phyloP scores from a whole-genome alignment of 2,888 invertebrate genomes.

The Anagyrus pseudococci region DNA sequence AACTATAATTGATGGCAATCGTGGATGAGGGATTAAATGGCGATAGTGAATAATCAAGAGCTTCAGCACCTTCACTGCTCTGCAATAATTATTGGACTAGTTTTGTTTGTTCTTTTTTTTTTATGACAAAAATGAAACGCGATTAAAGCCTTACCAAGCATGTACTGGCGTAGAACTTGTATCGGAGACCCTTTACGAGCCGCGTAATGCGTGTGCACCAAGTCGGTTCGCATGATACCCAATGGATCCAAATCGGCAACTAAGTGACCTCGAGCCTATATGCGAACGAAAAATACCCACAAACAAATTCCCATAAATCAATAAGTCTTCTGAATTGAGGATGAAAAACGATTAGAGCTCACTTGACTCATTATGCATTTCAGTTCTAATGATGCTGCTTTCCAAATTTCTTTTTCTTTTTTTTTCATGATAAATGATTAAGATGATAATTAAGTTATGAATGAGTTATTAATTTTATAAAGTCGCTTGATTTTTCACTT shows the following conservation, averaged over 20 bases:
- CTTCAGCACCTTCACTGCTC: conserved; percentile 38
- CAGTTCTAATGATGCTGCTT: neutral
- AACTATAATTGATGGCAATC: neutral
- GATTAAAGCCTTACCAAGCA: conserved; percentile 67
- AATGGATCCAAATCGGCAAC: conserved; percentile 93
- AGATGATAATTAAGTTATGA: neutral
- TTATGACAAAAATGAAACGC: conserved; percentile 38
- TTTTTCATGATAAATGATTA: neutral
- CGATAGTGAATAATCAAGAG: conserved; percentile 3
- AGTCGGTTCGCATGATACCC: conserved; percentile 81
- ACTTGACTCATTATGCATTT: too few relatives aligned
- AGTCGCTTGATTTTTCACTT: neutral
- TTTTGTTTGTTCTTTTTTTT: conserved; percentile 20
- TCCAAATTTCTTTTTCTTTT: neutral
- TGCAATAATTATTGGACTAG: neutral
- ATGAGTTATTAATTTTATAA: neutral
- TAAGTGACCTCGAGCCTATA: conserved; percentile 91
- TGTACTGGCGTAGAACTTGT: conserved; percentile 71
- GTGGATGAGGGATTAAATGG: neutral
- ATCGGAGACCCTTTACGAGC: conserved; percentile 67
- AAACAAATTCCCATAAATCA: conserved; percentile 32
- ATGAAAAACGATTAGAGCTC: neutral
- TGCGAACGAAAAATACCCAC: conserved; percentile 53
- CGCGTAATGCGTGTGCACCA: conserved; percentile 65
- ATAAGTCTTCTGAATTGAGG: conserved; percentile 2